These are phyloP conservation scores for Cosmia trapezina DNA, from an alignment of 2,888 invertebrate genomes.

Conservation along the genomic window DNA sequence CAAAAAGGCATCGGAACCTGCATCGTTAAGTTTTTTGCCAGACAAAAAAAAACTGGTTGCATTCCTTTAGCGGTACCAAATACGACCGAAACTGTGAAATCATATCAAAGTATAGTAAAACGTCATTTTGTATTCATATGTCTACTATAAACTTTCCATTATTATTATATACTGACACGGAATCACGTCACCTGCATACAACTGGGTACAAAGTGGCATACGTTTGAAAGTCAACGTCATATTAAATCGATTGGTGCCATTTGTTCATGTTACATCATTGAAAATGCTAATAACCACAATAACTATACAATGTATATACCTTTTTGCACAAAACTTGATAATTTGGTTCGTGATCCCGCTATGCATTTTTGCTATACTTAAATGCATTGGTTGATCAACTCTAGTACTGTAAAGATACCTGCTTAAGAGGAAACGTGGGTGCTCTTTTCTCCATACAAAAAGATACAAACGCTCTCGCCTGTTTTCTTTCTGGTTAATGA, in stretches of 20 bases:
- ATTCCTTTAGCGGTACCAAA: conserved; percentile 40
- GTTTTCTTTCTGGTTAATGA: too few relatives aligned
- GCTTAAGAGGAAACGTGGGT: too few relatives aligned
- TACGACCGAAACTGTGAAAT: conserved; percentile 30
- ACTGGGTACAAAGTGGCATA: conserved; percentile 45
- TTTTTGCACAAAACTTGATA: conserved; percentile 9
- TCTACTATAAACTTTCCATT: conserved; percentile 49
- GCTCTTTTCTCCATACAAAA: too few relatives aligned
- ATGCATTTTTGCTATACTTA: not conserved
- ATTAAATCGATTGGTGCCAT: conserved; percentile 40
- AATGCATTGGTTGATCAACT: not conserved
- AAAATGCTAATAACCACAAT: conserved; percentile 28
- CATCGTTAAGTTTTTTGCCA: conserved; percentile 17
- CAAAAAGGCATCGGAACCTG: conserved; percentile 44
- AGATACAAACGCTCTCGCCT: too few relatives aligned
- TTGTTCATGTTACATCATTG: conserved; percentile 35
- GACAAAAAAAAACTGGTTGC: conserved; percentile 38
- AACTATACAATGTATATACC: too few relatives aligned
- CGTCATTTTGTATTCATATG: conserved; percentile 56
- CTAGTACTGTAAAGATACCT: conserved; percentile 5
- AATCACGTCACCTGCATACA: conserved; percentile 53
- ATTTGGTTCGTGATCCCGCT: conserved; percentile 2
- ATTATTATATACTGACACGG: conserved; percentile 61
- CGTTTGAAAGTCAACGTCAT: conserved; percentile 47
- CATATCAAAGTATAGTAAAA: conserved; percentile 36